Conservation (phyloP, 2,113 vertebrate species). For the Andinoacara biseriatus region DNA sequence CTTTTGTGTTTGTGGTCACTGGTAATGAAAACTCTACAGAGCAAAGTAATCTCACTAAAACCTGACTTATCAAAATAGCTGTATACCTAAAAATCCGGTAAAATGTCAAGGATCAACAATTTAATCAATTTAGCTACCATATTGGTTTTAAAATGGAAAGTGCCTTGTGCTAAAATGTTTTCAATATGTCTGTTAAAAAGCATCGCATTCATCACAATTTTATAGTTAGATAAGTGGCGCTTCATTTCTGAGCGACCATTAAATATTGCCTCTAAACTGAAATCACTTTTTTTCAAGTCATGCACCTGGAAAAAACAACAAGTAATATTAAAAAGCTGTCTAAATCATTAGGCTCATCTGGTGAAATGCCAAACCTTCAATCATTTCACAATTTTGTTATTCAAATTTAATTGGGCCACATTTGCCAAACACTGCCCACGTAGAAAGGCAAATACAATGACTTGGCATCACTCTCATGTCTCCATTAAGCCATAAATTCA, state of each 20-base stretch:
- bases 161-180: slow-evolving; percentile 33
- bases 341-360: slow-evolving; percentile 47
- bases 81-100: slow-evolving; percentile 5
- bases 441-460: not conserved
- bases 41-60: slow-evolving; percentile 25
- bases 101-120: slow-evolving; percentile 21
- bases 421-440: not conserved
- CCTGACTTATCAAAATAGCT: slow-evolving; percentile 34
- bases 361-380: slow-evolving; percentile 40
- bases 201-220: slow-evolving; percentile 1
- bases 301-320: slow-evolving; percentile 10
- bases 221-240: slow-evolving; percentile 28
- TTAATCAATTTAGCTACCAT: slow-evolving; percentile 18
- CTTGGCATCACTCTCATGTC: slow-evolving; percentile 17
- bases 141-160: slow-evolving; percentile 17
- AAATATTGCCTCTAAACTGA: slow-evolving; percentile 19
- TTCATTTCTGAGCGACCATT: slow-evolving; percentile 30
- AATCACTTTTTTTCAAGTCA: slow-evolving; percentile 6
- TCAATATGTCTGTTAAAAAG: slow-evolving; percentile 31
- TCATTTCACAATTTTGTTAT: slow-evolving; percentile 26
- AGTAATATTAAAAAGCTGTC: slow-evolving; percentile 27
- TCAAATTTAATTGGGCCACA: slow-evolving; percentile 31
- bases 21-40: slow-evolving; percentile 46
- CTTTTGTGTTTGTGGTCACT: slow-evolving; percentile 43
- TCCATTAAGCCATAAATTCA: slow-evolving; percentile 56